Conservation (phyloP, 2,113 vertebrate species). For the Xiphophorus maculatus region DNA sequence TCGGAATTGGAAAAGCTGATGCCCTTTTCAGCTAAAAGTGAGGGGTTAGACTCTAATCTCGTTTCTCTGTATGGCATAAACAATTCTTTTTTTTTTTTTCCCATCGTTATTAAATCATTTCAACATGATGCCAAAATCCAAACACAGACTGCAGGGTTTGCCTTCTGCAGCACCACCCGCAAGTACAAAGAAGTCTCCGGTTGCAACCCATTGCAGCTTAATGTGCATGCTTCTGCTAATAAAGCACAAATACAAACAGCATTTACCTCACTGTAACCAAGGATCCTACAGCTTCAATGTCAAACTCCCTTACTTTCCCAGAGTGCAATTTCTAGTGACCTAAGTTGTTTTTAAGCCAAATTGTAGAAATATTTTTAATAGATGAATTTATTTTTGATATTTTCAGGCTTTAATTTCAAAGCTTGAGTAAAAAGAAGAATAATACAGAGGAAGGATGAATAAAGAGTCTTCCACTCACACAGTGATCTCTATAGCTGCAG, state of each 20-base stretch:
- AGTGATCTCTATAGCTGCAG: background rate
- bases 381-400: background rate
- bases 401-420: background rate
- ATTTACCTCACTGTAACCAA: slow-evolving; percentile 3
- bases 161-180: slow-evolving; percentile 45
- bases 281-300: background rate
- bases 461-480: too few species aligned
- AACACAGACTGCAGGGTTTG: slow-evolving; percentile 38
- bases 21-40: background rate
- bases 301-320: background rate
- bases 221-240: slow-evolving; percentile 28
- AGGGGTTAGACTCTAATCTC: slow-evolving; percentile 9
- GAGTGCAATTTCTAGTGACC: too few species aligned
- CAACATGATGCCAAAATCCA: slow-evolving; percentile 32
- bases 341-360: too few species aligned
- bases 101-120: slow-evolving; percentile 42
- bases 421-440: background rate
- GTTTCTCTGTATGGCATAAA: background rate
- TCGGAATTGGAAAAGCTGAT: background rate
- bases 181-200: slow-evolving; percentile 63
- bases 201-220: slow-evolving; percentile 54
- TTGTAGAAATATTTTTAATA: background rate
- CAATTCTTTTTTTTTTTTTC: background rate
- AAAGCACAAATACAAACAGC: slow-evolving; percentile 13
- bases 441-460: too few species aligned